Percentiles rank a stretch among this genome's conserved stretches.
Conservation (phyloP, 23 tunicate genomes). For the Halocynthia roretzi region DNA sequence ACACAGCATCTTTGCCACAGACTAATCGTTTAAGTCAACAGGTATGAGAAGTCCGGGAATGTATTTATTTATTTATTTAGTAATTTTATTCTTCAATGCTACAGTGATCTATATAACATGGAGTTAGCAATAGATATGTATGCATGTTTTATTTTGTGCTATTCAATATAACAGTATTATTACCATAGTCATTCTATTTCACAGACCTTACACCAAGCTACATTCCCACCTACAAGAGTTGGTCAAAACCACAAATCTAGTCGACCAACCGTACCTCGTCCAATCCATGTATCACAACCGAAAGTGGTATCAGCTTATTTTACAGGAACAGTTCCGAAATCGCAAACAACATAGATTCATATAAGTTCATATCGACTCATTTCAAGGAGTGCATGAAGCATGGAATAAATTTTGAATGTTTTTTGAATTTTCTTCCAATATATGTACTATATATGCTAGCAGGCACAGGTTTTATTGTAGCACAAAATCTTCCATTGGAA, state of each 20-base stretch:
- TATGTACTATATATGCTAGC: too few relatives aligned
- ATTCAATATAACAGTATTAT: too few relatives aligned
- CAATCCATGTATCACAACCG: conserved; percentile 14
- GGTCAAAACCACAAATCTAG: neutral
- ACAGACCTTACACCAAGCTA: conserved; percentile 21
- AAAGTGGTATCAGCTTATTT: conserved; percentile 55
- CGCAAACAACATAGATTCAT: neutral
- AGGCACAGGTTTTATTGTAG: too few relatives aligned
- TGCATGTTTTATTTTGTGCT: too few relatives aligned
- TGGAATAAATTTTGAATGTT: too few relatives aligned
- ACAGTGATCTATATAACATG: neutral
- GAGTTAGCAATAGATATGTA: too few relatives aligned
- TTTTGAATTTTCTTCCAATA: too few relatives aligned
- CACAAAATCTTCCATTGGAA: too few relatives aligned
- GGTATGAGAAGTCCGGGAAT: conserved; percentile 20
- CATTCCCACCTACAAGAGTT: conserved; percentile 2
- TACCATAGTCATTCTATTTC: neutral
- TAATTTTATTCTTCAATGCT: neutral
- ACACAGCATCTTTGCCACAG: conserved; percentile 30
- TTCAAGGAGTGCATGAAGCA: too few relatives aligned
- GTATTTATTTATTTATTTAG: neutral
- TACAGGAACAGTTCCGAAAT: conserved; percentile 41
- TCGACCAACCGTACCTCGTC: neutral
- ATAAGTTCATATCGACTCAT: too few relatives aligned
- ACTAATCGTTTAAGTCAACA: conserved; percentile 73